Base-by-base conservation (phyloP, 1,140 invertebrate genomes). In the Callitettix versicolor region DNA sequence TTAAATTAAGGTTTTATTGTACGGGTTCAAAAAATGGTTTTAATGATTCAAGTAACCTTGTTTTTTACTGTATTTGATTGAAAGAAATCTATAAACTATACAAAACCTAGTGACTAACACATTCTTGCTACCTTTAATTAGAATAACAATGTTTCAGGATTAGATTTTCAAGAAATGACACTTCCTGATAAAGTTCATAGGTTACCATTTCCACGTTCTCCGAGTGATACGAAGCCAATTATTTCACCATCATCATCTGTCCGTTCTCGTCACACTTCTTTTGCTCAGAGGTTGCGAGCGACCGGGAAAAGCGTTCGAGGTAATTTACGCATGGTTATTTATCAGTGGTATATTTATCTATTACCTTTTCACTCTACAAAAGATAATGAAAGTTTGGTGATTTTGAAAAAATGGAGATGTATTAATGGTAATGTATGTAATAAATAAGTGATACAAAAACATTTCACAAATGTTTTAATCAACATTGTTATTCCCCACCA, bases 251-350 rank as follows among this genome's bases (percentile, higher is more conserved):
- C 78, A n/a, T 75, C 79, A 0, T 84, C 79, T 55, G 72, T 83
- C 17, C 72, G 81, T 11, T 80, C 84, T 1, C 53, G 38, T 14
- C 53, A 55, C 41, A 70, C 87, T 67, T 89, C 85, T 63, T 90
- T 92, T 69, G 87, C 88, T 1, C 87, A 91, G 68, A 88, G 89
- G 62, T 71, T 91, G 33, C 72, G 86, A 2, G 88, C 86, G 11
- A 91, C 87, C 1, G 84, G 85, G 1, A 88, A 88, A 71, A 86
- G 79, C 52, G 86, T 88, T 0, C 88, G 87, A 67, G 85, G 79
- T 48, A 76, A 73, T 60, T 38, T 24, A 3, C 52, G 41, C 22
- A 48, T 53, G 11, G 34, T 36, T 12, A 15, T 34, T n/a, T n/a
- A n/a, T n/a, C n/a, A n/a, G n/a, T n/a, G n/a, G n/a, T n/a, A n/a